A percentile compares a stretch with the other conserved stretches of the same genome.
Evolutionary conservation across 2,888 invertebrate species (phyloP).

Genomic region (Pristionchus fissidentatus): DNA sequence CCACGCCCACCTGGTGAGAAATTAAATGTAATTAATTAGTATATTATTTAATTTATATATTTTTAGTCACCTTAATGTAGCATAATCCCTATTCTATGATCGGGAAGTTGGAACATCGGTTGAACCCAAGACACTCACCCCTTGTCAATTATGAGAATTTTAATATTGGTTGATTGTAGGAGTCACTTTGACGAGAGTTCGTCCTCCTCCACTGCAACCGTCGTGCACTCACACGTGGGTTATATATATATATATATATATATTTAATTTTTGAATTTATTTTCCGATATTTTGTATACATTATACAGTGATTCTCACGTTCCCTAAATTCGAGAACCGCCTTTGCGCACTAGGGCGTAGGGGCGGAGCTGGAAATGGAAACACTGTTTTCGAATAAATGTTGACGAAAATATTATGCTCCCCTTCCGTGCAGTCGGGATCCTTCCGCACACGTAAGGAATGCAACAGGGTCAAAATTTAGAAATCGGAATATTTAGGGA

Average conservation of each 20-base stretch:
- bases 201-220: constrained; percentile 31
- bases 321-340: too few relatives aligned
- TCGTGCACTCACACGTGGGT: constrained; percentile 42
- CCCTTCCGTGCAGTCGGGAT: too few relatives aligned
- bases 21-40: neutral
- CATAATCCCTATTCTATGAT: neutral
- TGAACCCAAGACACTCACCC: too few relatives aligned
- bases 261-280: neutral
- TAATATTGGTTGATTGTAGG: neutral
- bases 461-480: too few relatives aligned
- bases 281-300: too few relatives aligned
- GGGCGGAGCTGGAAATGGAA: too few relatives aligned
- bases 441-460: too few relatives aligned
- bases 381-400: too few relatives aligned
- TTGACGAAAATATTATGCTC: too few relatives aligned
- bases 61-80: neutral
- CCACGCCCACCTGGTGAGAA: constrained; percentile 35
- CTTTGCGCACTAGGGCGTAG: too few relatives aligned
- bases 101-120: neutral
- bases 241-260: neutral
- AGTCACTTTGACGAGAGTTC: constrained; percentile 44
- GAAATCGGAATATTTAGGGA: too few relatives aligned
- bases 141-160: neutral
- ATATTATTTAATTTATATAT: neutral
- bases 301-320: too few relatives aligned